Evolutionary conservation across 2,797 vertebrate genomes (phyloP).

Genomic region (Gephyroberyx darwinii): DNA sequence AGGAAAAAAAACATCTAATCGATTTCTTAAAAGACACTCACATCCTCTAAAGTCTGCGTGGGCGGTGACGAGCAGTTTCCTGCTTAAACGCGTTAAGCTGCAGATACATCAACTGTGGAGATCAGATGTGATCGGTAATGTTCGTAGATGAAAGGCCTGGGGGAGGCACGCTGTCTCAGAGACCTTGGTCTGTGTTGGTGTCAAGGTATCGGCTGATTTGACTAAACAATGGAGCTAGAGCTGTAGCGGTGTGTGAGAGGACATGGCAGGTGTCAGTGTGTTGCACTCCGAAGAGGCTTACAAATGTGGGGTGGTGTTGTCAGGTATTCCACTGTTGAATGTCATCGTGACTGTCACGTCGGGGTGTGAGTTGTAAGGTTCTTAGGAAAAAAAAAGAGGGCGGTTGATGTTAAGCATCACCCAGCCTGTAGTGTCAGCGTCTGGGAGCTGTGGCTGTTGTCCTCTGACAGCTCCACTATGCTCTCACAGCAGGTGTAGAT

Average conservation of each 20-base stretch:
- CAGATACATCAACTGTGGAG: slow-evolving; percentile 48
- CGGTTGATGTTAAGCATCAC: slow-evolving; percentile 62
- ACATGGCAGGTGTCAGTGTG: slow-evolving; percentile 54
- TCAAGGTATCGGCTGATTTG: slow-evolving; percentile 41
- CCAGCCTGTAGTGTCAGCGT: slow-evolving; percentile 53
- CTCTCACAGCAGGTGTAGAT: slow-evolving; percentile 67
- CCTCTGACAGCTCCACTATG: slow-evolving; percentile 51
- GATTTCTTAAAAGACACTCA: slow-evolving; percentile 80
- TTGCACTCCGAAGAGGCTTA: slow-evolving; percentile 43
- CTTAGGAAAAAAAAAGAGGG: slow-evolving; percentile 39
- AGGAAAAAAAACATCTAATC: slow-evolving; percentile 75
- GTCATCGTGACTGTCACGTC: slow-evolving; percentile 29
- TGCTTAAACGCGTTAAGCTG: slow-evolving; percentile 56
- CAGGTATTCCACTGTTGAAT: slow-evolving; percentile 43
- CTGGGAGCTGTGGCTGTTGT: slow-evolving; percentile 52
- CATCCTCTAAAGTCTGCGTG: slow-evolving; percentile 77
- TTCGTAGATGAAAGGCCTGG: slow-evolving; percentile 52
- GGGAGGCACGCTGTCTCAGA: slow-evolving; percentile 44
- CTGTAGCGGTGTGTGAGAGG: slow-evolving; percentile 49
- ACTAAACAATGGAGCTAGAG: slow-evolving; percentile 35
- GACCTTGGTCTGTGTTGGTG: slow-evolving; percentile 31
- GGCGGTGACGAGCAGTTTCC: slow-evolving; percentile 78
- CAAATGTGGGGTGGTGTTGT: slow-evolving; percentile 43
- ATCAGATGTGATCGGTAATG: slow-evolving; percentile 57
- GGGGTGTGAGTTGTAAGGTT: slow-evolving; percentile 23